These are phyloP conservation scores for Neodiprion virginianus DNA, from an alignment of 1,140 invertebrate genomes.

Conservation along the genomic window DNA sequence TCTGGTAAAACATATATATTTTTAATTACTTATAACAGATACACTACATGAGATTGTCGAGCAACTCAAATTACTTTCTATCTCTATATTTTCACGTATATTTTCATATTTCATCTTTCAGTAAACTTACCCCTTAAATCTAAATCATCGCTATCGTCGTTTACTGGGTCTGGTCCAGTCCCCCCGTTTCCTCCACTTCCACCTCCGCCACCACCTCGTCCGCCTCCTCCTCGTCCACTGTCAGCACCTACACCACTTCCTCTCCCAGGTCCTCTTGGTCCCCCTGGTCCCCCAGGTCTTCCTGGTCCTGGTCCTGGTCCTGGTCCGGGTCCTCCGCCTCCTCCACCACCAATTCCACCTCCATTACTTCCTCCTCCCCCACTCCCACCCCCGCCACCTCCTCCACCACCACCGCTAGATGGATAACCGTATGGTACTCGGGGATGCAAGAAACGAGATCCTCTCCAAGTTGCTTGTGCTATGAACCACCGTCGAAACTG, in stretches of 20 bases:
- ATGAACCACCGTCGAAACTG: conserved; percentile 18
- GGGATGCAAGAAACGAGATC: conserved; percentile 16
- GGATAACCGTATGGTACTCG: not conserved
- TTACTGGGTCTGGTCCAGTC: conserved; percentile 22
- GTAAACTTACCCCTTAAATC: conserved; percentile 40
- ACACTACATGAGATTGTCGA: not conserved
- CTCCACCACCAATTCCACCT: conserved; percentile 22
- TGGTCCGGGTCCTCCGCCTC: conserved; percentile 10
- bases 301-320: conserved; percentile 6
- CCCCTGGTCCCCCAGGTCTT: no score
- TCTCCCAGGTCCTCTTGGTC: no score
- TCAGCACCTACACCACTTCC: not conserved
- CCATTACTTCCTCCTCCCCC: conserved; percentile 12
- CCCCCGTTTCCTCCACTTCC: conserved; percentile 21
- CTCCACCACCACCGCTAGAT: not conserved
- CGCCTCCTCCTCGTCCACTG: not conserved
- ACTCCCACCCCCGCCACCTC: conserved; percentile 7
- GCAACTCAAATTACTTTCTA: no score
- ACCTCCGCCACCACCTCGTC: conserved; percentile 17
- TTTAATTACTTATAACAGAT: not conserved
- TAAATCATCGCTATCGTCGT: conserved; percentile 46
- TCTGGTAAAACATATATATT: conserved; percentile 30
- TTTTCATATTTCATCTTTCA: no score
- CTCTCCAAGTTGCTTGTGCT: conserved; percentile 9
- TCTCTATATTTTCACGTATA: no score